A percentile compares a stretch with the other conserved stretches of the same genome.
These are phyloP conservation scores for Bicyclus anynana DNA, from an alignment of 1,140 invertebrate species.

Conservation along the genomic window DNA sequence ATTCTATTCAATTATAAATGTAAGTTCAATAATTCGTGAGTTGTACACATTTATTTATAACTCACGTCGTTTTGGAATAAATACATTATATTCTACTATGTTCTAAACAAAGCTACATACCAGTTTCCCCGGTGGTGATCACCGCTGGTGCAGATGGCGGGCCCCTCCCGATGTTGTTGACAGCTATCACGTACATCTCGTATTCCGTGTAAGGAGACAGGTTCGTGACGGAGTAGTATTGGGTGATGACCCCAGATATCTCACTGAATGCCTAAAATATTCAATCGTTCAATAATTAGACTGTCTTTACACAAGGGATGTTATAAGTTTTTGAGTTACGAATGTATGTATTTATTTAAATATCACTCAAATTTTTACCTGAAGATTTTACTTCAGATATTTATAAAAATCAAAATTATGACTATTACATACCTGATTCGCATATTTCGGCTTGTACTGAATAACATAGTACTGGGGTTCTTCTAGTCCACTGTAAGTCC, in stretches of 20 bases:
- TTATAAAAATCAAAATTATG: not conserved
- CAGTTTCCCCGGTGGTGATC: slow-evolving; percentile 97
- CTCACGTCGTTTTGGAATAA: no score
- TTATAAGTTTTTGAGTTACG: no score
- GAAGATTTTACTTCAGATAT: no score
- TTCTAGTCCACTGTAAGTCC: slow-evolving; percentile 91
- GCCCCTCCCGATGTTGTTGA: slow-evolving; percentile 95
- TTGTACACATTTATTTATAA: no score
- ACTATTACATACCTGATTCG: slow-evolving; percentile 78
- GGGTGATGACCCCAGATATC: slow-evolving; percentile 94
- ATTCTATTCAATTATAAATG: no score
- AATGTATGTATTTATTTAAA: no score
- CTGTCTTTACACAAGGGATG: not conserved
- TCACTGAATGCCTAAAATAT: slow-evolving; percentile 84
- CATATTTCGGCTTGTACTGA: slow-evolving; percentile 95
- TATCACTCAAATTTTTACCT: no score
- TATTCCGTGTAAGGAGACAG: slow-evolving; percentile 97
- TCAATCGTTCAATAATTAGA: no score
- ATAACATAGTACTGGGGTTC: slow-evolving; percentile 96
- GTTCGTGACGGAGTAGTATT: slow-evolving; percentile 93
- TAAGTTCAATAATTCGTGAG: no score
- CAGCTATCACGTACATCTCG: slow-evolving; percentile 96
- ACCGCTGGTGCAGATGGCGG: slow-evolving; percentile 89
- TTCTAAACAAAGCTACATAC: no score
- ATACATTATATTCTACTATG: no score